Percentiles rank a stretch among this genome's conserved stretches.
These are phyloP conservation scores for Chaetophractus vellerosus DNA, from an alignment of 2,797 vertebrate genomes.

Conservation along the genomic window DNA sequence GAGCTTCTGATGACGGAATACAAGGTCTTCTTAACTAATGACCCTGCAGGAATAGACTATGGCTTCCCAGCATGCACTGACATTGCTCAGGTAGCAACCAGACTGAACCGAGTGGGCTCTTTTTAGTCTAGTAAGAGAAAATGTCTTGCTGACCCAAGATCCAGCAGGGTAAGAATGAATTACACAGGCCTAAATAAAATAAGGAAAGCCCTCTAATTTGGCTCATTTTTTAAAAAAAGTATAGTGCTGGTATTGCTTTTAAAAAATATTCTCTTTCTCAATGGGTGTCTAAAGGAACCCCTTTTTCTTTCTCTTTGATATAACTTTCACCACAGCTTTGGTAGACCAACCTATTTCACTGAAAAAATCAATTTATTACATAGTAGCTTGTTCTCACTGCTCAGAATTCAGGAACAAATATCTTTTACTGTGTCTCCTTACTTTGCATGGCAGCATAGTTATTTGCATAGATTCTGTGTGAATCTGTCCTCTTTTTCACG, in stretches of 20 bases:
- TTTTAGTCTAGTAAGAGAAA: neutral
- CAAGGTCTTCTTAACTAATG: neutral
- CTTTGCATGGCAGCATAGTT: too few relatives aligned
- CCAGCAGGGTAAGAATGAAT: neutral
- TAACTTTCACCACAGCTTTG: neutral
- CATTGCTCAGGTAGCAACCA: neutral
- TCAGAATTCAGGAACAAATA: neutral
- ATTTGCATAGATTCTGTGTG: neutral
- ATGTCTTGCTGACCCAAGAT: neutral
- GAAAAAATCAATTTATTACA: neutral
- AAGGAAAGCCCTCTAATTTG: neutral
- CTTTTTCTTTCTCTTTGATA: neutral
- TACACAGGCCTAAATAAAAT: neutral
- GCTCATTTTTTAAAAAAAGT: neutral
- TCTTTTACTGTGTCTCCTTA: too few relatives aligned
- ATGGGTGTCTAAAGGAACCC: neutral
- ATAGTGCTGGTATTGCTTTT: neutral
- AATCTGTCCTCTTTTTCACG: neutral
- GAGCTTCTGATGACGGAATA: neutral
- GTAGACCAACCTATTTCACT: neutral
- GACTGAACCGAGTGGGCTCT: neutral
- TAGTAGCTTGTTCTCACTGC: neutral
- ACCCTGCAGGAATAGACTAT: neutral
- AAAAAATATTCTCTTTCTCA: neutral
- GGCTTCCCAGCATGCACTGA: neutral